phyloP scores from a whole-genome alignment of 2,113 vertebrate species.

The Platichthys stellatus region DNA sequence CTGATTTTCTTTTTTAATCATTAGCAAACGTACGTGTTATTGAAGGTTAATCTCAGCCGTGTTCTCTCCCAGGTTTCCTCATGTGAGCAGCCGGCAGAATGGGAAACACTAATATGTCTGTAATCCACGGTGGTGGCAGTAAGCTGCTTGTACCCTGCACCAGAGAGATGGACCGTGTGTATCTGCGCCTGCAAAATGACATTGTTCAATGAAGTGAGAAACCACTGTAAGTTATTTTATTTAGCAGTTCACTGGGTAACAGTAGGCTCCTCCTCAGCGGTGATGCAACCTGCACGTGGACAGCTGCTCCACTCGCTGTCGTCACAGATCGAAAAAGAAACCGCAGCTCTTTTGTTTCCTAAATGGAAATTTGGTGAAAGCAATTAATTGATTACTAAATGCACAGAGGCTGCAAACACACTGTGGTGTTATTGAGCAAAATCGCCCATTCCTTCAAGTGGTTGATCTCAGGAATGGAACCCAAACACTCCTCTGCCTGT shows the following conservation, averaged over 20 bases:
- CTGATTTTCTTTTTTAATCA: conserved; percentile 8
- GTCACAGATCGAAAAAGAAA: too few relatives aligned
- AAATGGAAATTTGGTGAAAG: too few relatives aligned
- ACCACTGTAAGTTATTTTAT: conserved; percentile 52
- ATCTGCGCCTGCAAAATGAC: conserved; percentile 41
- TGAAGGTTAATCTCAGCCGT: background rate
- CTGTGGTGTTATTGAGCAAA: too few relatives aligned
- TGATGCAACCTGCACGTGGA: conserved; percentile 31
- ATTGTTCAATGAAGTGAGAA: conserved; percentile 56
- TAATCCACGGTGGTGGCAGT: conserved; percentile 17
- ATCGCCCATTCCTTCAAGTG: too few relatives aligned
- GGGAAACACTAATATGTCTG: conserved; percentile 36
- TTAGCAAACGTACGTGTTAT: background rate
- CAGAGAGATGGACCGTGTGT: conserved; percentile 18
- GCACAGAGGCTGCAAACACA: too few relatives aligned
- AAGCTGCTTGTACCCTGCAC: conserved; percentile 21
- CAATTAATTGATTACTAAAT: too few relatives aligned
- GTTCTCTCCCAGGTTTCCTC: conserved; percentile 16
- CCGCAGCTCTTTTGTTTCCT: background rate
- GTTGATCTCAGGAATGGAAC: too few relatives aligned
- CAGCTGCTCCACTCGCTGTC: conserved; percentile 1
- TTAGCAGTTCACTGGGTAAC: conserved; percentile 59
- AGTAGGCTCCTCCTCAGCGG: conserved; percentile 21
- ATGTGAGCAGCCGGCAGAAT: conserved; percentile 32
- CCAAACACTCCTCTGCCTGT: too few relatives aligned